A percentile compares a stretch with the other conserved stretches of the same genome.
Conservation (phyloP, 2,113 vertebrate genomes). For the Tapirus terrestris region DNA sequence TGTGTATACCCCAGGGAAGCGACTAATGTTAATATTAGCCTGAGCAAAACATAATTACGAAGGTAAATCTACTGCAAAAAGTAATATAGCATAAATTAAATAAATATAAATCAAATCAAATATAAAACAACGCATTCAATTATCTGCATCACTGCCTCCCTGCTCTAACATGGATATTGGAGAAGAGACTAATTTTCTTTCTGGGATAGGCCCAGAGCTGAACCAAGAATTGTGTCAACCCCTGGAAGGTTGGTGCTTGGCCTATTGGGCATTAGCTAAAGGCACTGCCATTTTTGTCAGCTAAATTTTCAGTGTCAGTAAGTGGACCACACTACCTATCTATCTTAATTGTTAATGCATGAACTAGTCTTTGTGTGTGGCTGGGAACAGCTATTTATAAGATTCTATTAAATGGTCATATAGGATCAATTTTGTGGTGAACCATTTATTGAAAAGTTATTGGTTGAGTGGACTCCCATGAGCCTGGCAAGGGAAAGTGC, state of each 20-base stretch:
- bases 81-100: constrained; percentile 70
- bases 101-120: constrained; percentile 69
- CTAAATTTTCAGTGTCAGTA: neutral
- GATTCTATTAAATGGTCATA: neutral
- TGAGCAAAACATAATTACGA: constrained; percentile 67
- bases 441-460: neutral
- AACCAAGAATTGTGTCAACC: neutral
- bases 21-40: constrained; percentile 62
- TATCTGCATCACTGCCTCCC: constrained; percentile 17
- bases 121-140: constrained; percentile 65
- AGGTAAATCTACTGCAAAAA: constrained; percentile 68
- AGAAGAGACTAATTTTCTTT: neutral
- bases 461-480: neutral
- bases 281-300: neutral
- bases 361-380: neutral
- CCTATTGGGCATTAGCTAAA: neutral
- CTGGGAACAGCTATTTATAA: neutral
- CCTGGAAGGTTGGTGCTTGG: neutral
- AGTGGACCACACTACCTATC: neutral
- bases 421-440: neutral
- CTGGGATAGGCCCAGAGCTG: neutral
- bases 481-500: neutral
- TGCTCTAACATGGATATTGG: neutral
- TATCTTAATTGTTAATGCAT: neutral
- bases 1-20: constrained; percentile 44